These are phyloP conservation scores for Coenobita brevimanus DNA, from an alignment of 1,140 invertebrate genomes.

Conservation along the genomic window DNA sequence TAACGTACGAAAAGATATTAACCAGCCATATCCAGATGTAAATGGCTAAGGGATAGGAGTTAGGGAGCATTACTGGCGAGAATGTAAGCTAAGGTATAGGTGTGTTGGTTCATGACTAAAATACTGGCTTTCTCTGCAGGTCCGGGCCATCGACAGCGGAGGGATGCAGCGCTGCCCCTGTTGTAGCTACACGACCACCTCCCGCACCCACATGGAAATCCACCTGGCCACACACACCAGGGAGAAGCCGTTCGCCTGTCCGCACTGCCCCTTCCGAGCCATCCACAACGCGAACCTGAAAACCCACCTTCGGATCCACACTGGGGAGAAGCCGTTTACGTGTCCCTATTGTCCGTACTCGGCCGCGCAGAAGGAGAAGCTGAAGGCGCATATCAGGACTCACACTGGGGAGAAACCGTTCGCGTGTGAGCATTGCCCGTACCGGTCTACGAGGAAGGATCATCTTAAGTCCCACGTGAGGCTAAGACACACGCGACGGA, in stretches of 20 bases:
- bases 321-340: conserved; percentile 45
- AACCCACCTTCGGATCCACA: conserved; percentile 39
- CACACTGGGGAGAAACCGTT: conserved; percentile 54
- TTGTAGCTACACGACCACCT: conserved; percentile 29
- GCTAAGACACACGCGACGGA: conserved; percentile 26
- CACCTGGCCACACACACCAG: conserved; percentile 34
- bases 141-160: neutral
- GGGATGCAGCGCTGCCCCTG: conserved; percentile 9
- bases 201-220: conserved; percentile 32
- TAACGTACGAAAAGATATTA: too few species aligned
- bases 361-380: conserved; percentile 47
- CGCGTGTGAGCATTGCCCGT: conserved; percentile 44
- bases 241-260: conserved; percentile 46
- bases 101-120: too few species aligned
- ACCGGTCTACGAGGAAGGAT: conserved; percentile 43
- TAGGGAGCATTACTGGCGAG: too few species aligned
- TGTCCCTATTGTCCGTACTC: conserved; percentile 50
- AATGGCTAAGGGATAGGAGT: too few species aligned
- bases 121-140: neutral
- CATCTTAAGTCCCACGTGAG: conserved; percentile 47
- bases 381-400: conserved; percentile 42
- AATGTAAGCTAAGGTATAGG: too few species aligned
- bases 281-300: conserved; percentile 44
- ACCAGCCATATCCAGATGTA: neutral
- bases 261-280: conserved; percentile 49